Percentiles rank a stretch among this genome's conserved stretches.
phyloP scores from a whole-genome alignment of 2,888 invertebrate species.

The Antitype chi region DNA sequence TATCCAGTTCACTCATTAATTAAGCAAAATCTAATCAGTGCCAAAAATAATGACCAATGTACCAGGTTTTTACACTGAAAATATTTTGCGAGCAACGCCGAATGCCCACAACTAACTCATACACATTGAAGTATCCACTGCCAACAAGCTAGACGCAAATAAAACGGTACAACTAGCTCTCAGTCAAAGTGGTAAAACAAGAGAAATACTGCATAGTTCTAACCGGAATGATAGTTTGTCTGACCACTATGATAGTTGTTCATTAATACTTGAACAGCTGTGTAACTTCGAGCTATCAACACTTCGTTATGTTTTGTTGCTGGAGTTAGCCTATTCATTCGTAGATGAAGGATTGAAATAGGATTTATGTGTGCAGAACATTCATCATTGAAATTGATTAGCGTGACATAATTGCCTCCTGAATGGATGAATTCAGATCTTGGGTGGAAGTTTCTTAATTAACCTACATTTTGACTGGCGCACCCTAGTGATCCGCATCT shows the following conservation, averaged over 20 bases:
- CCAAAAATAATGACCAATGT: background rate
- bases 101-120: background rate
- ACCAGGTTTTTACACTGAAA: background rate
- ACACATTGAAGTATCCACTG: constrained; percentile 14
- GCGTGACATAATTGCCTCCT: background rate
- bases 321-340: constrained; percentile 30
- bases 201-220: constrained; percentile 53
- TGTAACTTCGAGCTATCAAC: constrained; percentile 46
- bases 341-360: constrained; percentile 18
- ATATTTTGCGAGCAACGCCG: constrained; percentile 21
- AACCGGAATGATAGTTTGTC: constrained; percentile 42
- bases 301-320: constrained; percentile 26
- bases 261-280: constrained; percentile 60
- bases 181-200: constrained; percentile 50
- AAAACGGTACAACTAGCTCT: constrained; percentile 41
- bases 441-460: background rate
- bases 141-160: constrained; percentile 51
- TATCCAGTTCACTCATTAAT: background rate
- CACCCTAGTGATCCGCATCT: background rate
- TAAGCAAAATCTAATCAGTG: too few relatives aligned
- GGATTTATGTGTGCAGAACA: background rate
- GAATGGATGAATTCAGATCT: background rate
- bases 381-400: background rate
- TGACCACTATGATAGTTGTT: constrained; percentile 45
- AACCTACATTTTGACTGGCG: constrained; percentile 6